phyloP scores from a whole-genome alignment of 2,797 vertebrate genomes.

The Sebastes vulpes region DNA sequence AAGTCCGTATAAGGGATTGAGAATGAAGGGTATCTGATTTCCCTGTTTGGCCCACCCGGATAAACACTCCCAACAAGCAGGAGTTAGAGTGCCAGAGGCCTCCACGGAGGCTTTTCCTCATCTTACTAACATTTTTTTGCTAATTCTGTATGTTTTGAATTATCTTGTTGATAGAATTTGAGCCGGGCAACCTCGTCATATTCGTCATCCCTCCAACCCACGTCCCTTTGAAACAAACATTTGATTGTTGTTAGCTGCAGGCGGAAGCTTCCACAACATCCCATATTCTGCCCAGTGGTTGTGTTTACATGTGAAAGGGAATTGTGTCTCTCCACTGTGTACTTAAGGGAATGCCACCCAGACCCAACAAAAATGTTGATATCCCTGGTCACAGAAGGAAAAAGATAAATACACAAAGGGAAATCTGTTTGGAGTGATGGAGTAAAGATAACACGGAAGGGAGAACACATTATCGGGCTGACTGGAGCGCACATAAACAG shows the following conservation, averaged over 20 bases:
- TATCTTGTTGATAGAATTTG: conserved; percentile 29
- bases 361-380: conserved; percentile 45
- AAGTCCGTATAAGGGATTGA: conserved; percentile 8
- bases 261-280: neutral
- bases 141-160: conserved; percentile 40
- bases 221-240: conserved; percentile 43
- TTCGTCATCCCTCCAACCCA: neutral
- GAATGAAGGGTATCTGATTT: conserved; percentile 45
- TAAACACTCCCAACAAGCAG: conserved; percentile 35
- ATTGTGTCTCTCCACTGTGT: conserved; percentile 43
- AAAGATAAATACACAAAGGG: conserved; percentile 41
- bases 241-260: conserved; percentile 37
- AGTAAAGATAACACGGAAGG: conserved; percentile 34
- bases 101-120: neutral
- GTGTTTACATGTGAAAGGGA: conserved; percentile 40
- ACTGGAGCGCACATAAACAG: conserved; percentile 36
- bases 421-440: conserved; percentile 44
- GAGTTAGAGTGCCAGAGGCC: neutral
- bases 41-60: conserved; percentile 25
- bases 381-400: conserved; percentile 30
- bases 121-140: conserved; percentile 16
- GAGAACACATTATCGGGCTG: conserved; percentile 25
- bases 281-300: conserved; percentile 18
- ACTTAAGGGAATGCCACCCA: conserved; percentile 44
- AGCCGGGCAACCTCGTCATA: conserved; percentile 12